Evolutionary conservation across 2,888 invertebrate genomes (phyloP).

Genomic region (Lomographa bimaculata): DNA sequence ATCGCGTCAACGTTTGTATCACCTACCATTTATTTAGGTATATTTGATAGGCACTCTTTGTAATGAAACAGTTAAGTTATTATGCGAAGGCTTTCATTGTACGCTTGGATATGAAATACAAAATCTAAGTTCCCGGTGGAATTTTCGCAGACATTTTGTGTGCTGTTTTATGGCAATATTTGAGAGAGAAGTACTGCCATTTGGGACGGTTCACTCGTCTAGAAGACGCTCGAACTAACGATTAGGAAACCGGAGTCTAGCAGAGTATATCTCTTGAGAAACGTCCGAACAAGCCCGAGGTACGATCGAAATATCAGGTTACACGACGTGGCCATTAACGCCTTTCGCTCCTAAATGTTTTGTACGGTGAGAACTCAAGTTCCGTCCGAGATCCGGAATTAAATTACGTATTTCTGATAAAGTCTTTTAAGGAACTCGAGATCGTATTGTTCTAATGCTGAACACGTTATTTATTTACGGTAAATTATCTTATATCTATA

Average conservation of each 20-base stretch:
- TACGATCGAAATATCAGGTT: slow-evolving; percentile 52
- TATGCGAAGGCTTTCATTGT: too few species aligned
- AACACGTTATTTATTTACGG: slow-evolving; percentile 14
- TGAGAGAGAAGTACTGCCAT: not conserved
- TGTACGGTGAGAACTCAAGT: slow-evolving; percentile 33
- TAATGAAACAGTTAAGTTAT: too few species aligned
- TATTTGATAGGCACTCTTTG: too few species aligned
- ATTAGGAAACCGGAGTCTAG: slow-evolving; percentile 17
- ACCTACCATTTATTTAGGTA: too few species aligned
- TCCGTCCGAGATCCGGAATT: slow-evolving; percentile 29
- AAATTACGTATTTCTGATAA: slow-evolving; percentile 32
- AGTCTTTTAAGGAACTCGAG: slow-evolving; percentile 21
- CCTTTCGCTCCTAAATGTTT: slow-evolving; percentile 44
- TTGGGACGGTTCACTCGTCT: slow-evolving; percentile 2
- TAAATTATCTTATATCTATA: too few species aligned
- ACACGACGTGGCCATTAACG: slow-evolving; percentile 56
- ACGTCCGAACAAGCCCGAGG: slow-evolving; percentile 38
- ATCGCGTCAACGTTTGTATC: too few species aligned
- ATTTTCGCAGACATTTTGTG: not conserved
- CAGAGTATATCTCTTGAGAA: slow-evolving; percentile 28
- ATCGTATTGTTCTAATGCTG: slow-evolving; percentile 11
- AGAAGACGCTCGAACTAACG: slow-evolving; percentile 13
- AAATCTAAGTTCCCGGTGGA: too few species aligned
- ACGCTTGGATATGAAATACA: too few species aligned
- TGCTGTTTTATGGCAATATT: slow-evolving; percentile 1